These are phyloP conservation scores for Phymanthus crucifer DNA, from an alignment of 92 coral and sea anemone species.

Conservation along the genomic window DNA sequence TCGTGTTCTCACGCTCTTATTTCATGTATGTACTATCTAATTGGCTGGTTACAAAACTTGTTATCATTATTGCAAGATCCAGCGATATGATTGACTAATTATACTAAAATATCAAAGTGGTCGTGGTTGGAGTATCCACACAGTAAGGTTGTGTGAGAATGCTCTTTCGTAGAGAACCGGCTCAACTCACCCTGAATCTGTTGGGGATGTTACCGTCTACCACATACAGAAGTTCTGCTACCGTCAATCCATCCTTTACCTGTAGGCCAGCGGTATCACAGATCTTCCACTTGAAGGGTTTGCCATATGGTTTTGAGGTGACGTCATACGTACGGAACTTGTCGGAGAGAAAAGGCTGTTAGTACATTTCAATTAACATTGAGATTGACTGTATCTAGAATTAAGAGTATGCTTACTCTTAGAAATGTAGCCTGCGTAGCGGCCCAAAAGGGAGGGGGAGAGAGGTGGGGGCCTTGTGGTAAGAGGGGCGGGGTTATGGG, in stretches of 20 bases:
- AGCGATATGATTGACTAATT: too few relatives aligned
- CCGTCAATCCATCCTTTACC: slow-evolving; percentile 32
- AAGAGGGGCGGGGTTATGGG: too few relatives aligned
- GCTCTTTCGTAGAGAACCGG: too few relatives aligned
- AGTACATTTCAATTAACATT: not conserved
- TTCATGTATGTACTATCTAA: too few relatives aligned
- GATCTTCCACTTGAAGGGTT: slow-evolving; percentile 51
- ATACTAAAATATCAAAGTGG: not conserved
- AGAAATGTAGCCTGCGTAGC: too few relatives aligned
- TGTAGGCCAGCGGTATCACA: slow-evolving; percentile 52
- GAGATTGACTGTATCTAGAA: not conserved
- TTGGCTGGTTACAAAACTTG: too few relatives aligned
- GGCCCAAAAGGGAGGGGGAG: too few relatives aligned
- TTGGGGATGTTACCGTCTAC: slow-evolving; percentile 56
- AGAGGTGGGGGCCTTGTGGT: too few relatives aligned
- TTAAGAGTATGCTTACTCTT: not conserved
- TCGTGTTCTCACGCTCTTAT: too few relatives aligned
- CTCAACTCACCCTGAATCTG: slow-evolving; percentile 44
- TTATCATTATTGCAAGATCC: too few relatives aligned
- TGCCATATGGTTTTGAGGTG: slow-evolving; percentile 4
- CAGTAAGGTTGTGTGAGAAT: too few relatives aligned
- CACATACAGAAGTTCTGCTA: slow-evolving; percentile 30
- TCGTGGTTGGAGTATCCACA: too few relatives aligned
- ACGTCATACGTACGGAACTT: slow-evolving; percentile 51
- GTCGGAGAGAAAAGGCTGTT: not conserved